Evolutionary conservation across 2,888 invertebrate genomes (phyloP).

Genomic region (Phorcus lineatus): DNA sequence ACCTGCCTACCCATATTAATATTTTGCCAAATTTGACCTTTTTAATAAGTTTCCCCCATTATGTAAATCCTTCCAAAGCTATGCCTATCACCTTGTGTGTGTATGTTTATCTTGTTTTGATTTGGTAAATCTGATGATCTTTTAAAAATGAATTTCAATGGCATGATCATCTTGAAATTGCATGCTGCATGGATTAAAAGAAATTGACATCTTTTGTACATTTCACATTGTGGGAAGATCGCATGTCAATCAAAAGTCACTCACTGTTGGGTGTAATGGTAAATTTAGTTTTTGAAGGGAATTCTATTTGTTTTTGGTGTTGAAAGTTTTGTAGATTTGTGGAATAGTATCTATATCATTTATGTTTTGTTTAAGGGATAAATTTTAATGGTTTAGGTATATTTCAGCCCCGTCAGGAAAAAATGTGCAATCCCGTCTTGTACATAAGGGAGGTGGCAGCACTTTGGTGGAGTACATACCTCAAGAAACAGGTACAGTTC

Average conservation of each 20-base stretch:
- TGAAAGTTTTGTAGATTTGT: neutral
- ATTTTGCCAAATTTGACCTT: neutral
- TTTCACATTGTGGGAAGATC: neutral
- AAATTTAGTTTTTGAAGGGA: neutral
- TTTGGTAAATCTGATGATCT: neutral
- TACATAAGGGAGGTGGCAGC: constrained; percentile 84
- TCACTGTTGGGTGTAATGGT: too few species aligned
- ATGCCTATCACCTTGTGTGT: neutral
- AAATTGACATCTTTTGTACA: neutral
- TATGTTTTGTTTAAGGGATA: neutral
- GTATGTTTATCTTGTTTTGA: neutral
- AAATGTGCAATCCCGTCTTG: constrained; percentile 76
- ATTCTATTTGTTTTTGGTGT: neutral
- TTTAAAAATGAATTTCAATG: neutral
- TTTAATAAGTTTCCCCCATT: neutral
- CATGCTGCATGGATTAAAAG: neutral
- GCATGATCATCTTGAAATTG: neutral
- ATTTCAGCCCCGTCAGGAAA: constrained; percentile 41
- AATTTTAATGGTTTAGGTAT: neutral
- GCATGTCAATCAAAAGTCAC: too few species aligned
- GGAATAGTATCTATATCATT: neutral
- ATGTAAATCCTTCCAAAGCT: neutral
- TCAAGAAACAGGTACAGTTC: constrained; percentile 82
- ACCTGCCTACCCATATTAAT: neutral
- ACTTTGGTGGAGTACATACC: constrained; percentile 95